Base-by-base conservation (phyloP, 2,888 invertebrate species). In the Linnaemya vulpina region DNA sequence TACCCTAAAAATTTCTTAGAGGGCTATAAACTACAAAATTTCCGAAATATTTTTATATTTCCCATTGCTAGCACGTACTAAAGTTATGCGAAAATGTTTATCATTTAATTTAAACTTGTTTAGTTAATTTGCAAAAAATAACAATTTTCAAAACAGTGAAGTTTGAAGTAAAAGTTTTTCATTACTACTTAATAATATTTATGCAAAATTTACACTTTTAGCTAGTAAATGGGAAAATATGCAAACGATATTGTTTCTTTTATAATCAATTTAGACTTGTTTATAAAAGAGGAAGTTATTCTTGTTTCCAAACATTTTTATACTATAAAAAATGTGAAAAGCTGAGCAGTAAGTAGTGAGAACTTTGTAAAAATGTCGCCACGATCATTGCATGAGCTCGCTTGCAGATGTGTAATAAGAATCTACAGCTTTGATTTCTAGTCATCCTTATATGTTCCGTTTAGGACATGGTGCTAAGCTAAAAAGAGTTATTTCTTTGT, bases 101-200 rank as follows among this genome's bases (percentile, higher is more conserved):
- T 82, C 75, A 78, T 82, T 78, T 82, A 85, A 85, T 65, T 75
- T 82, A 63, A 82, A 85, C 74, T 85, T 78, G 51, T 78, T 58
- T 80, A 73, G 65, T 35, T 63, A 77, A 77, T 70, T 76, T 38
- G 13, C 1, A 70, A 55, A 62, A 74, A 68, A 77, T 62, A 70
- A 65, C 43, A 79, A 73, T 73, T 65, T 67, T 40, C 53, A 3
- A 67, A 67, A 65, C n/a, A 58, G 30, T 20, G 7, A 38, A 25
- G 17, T 46, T 79, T 55, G 3, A 55, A 53, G 20, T 51, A 30
- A 62, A 62, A 60, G 49, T 77, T 46, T 60, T 78, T 51, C 22
- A 58, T 38, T 40, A 62, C 30, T 40, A 38, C 51, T 68, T 68
- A 51, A 67, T 55, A 46, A 22, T 46, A 46, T 65, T 65, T 55